phyloP scores from a whole-genome alignment of 2,113 vertebrate species.

The Pseudonaja textilis region DNA sequence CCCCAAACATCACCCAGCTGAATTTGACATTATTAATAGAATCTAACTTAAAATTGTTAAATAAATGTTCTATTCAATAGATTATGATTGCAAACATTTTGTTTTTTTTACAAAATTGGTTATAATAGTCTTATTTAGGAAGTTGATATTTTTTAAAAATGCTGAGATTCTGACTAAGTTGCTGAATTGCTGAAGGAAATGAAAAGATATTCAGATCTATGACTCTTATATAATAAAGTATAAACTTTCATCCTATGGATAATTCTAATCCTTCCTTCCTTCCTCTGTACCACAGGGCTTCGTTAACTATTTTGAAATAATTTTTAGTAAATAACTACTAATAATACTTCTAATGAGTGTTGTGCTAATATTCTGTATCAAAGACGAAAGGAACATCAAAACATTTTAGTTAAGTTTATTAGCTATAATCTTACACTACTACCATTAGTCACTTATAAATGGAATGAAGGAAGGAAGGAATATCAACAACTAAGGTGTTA shows the following conservation, averaged over 20 bases:
- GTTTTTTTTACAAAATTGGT: not conserved
- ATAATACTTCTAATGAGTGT: not conserved
- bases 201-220: not conserved
- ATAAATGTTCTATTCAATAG: not conserved
- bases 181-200: not conserved
- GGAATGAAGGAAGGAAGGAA: not conserved
- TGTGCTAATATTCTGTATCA: not conserved
- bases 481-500: not conserved
- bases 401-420: not conserved
- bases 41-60: not conserved
- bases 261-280: not conserved
- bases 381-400: not conserved
- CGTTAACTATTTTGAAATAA: not conserved
- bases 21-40: slow-evolving; percentile 16
- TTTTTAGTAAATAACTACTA: not conserved
- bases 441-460: not conserved
- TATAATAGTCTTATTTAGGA: not conserved
- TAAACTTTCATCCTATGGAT: not conserved
- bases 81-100: not conserved
- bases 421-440: not conserved
- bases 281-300: not conserved
- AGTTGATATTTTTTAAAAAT: not conserved
- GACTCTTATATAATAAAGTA: not conserved
- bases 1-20: not conserved
- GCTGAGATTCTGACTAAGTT: not conserved